These are phyloP conservation scores for Micronisus gabar DNA, from an alignment of 2,113 vertebrate genomes.

Conservation along the genomic window DNA sequence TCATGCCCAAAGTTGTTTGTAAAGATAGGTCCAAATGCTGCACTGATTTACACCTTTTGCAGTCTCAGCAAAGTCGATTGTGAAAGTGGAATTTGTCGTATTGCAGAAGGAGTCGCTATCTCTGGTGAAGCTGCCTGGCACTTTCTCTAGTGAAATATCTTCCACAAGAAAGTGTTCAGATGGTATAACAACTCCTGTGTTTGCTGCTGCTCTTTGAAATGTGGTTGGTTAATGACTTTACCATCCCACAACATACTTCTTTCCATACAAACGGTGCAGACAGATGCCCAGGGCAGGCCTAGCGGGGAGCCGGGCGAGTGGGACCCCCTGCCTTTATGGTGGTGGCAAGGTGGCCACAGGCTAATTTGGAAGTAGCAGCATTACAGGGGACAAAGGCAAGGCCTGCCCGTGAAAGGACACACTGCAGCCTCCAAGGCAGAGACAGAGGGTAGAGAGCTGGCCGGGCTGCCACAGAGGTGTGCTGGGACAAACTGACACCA, in stretches of 20 bases:
- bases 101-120: neutral
- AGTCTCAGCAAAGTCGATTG: neutral
- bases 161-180: neutral
- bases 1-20: neutral
- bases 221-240: neutral
- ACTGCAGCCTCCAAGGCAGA: neutral
- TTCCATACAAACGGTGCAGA: neutral
- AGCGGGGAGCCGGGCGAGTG: neutral
- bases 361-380: neutral
- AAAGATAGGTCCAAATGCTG: neutral
- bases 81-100: neutral
- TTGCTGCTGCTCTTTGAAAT: neutral
- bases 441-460: neutral
- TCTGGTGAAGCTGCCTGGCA: neutral
- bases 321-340: neutral
- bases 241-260: neutral
- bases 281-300: neutral
- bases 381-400: neutral
- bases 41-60: neutral
- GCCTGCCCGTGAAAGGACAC: accelerated
- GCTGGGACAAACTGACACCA: neutral
- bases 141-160: neutral
- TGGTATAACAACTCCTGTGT: neutral
- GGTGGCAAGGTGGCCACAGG: neutral
- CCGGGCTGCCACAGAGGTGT: neutral